These are phyloP conservation scores for Blastobasis adustella DNA, from an alignment of 2,888 invertebrate species.

Conservation along the genomic window DNA sequence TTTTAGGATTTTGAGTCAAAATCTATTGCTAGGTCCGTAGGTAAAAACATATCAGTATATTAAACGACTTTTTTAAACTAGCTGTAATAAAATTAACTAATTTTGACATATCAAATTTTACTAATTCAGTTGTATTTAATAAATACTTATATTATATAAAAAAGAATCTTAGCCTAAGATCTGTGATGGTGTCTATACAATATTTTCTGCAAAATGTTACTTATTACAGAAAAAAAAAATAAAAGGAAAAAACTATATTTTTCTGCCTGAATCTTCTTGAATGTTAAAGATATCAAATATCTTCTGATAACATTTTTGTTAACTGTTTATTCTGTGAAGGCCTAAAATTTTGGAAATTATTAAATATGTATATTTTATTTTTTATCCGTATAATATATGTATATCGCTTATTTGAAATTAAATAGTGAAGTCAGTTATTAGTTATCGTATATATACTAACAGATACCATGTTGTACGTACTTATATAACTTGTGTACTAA, in stretches of 20 bases:
- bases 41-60: conserved; percentile 49
- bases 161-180: conserved; percentile 36
- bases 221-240: conserved; percentile 26
- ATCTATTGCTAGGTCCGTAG: conserved; percentile 58
- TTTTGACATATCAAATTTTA: conserved; percentile 26
- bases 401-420: too few relatives aligned
- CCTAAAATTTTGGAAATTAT: conserved; percentile 1
- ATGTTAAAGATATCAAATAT: conserved; percentile 64
- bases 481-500: conserved; percentile 48
- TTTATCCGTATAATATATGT: too few relatives aligned
- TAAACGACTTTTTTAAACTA: conserved; percentile 21
- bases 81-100: conserved; percentile 17
- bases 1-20: conserved; percentile 9
- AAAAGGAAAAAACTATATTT: conserved; percentile 36
- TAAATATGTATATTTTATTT: not conserved
- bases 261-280: conserved; percentile 39
- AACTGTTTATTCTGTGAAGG: conserved; percentile 17
- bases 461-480: conserved; percentile 38
- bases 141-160: conserved; percentile 15
- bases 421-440: conserved; percentile 23
- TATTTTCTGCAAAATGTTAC: conserved; percentile 41
- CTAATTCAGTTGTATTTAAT: conserved; percentile 22
- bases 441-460: conserved; percentile 17
- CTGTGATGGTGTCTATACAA: conserved; percentile 41
- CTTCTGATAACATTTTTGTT: conserved; percentile 24